Evolutionary conservation across 2,797 vertebrate genomes (phyloP).

Genomic region (Propithecus perrieri): DNA sequence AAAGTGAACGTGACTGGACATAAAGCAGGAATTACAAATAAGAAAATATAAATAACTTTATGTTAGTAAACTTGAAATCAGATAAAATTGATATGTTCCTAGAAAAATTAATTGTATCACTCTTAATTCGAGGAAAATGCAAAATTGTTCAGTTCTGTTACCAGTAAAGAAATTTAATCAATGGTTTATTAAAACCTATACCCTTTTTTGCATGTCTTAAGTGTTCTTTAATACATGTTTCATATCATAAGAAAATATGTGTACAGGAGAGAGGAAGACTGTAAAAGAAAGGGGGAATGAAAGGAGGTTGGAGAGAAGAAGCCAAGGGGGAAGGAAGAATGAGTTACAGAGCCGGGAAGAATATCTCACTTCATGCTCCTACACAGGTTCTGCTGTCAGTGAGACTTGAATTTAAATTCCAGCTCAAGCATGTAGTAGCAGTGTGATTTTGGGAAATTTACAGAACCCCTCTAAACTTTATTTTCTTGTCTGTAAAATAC

Average conservation of each 20-base stretch:
- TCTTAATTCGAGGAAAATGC: neutral
- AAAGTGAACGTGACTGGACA: neutral
- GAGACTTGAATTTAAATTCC: neutral
- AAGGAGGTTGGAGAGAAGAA: neutral
- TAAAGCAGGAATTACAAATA: neutral
- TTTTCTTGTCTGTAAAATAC: neutral
- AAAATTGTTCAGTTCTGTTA: neutral
- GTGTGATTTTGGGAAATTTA: neutral
- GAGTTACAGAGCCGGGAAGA: neutral
- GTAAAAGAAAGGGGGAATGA: neutral
- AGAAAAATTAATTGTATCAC: neutral
- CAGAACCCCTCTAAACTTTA: neutral
- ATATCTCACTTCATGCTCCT: rapidly evolving
- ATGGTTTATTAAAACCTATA: neutral
- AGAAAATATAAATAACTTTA: neutral
- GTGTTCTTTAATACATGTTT: neutral
- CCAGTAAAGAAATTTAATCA: neutral
- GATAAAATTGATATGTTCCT: neutral
- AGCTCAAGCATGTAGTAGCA: neutral
- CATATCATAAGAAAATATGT: neutral
- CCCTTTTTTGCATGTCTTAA: neutral
- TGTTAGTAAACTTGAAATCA: neutral
- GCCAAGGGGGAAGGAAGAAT: neutral
- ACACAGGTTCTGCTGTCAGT: neutral
- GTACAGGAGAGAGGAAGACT: neutral